Base-by-base conservation (phyloP, 2,888 invertebrate genomes). In the Pristionchus entomophagus region DNA sequence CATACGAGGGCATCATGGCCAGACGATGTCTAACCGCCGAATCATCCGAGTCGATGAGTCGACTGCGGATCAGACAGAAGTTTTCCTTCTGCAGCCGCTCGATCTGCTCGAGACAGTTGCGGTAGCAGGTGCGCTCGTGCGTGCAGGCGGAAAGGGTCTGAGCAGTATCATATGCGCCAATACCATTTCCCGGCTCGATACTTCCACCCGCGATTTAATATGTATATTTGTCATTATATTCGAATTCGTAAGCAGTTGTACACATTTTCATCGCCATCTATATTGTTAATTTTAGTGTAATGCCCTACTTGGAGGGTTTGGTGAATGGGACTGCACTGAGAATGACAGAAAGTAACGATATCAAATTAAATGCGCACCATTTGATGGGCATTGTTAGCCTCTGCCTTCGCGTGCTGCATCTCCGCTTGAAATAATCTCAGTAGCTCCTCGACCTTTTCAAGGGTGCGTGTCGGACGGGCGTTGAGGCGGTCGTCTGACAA, bases 81-180 rank as follows among this genome's bases (percentile, higher is more conserved):
- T 92, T 91, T 85, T 91, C 92, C 78, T 91, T 88, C 87, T 93
- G 93, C 62, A 93, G 87, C 82, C 89, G 88, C 85, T 93, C 93
- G 77, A 93, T 85, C 84, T 92, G 92, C 83, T 93, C 93, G 12
- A 93, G 87, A 59, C 89, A 91, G 17, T 88, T 88, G 59, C 92
- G 92, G 88, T 91, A 90, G 29, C 90, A 88, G 41, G 88, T 86
- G 49, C 89, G 89, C 78, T 93, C 92, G 45, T 91, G 88, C 49
- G 86, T 86, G 38, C 86, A 88, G 2, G 91, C 86, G 80, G 90
- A 91, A 49, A 91, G 51, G 19, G 90, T 87, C 91, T 90, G 83
- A 0, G 26, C 8, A 26, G 17, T 22, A 77, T n/a, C n/a, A n/a
- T n/a, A n/a, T n/a, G n/a, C n/a, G n/a, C n/a, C n/a, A n/a, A n/a